These are phyloP conservation scores for Serrognathus titanus DNA, from an alignment of 2,888 invertebrate species.

Conservation along the genomic window DNA sequence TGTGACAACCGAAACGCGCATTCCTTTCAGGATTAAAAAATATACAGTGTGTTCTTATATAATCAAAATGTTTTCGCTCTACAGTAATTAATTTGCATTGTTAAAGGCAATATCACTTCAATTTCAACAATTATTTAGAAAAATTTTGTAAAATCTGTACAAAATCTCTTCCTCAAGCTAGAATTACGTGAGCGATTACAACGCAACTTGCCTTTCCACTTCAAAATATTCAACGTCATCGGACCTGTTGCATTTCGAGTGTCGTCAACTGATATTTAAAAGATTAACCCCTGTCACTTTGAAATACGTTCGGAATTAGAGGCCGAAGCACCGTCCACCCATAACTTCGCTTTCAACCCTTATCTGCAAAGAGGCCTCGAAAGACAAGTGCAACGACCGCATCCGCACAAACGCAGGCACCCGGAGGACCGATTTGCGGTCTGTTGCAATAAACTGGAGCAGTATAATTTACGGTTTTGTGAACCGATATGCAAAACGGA, in stretches of 20 bases:
- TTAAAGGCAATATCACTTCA: too few species aligned
- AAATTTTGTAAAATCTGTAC: too few species aligned
- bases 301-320: neutral
- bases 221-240: neutral
- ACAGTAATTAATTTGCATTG: too few species aligned
- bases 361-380: neutral
- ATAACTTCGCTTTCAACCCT: neutral
- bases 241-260: too few species aligned
- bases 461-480: constrained; percentile 17
- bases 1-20: too few species aligned
- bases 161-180: too few species aligned
- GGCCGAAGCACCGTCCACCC: too few species aligned
- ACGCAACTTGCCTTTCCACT: neutral
- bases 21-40: too few species aligned
- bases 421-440: neutral
- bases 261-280: constrained; percentile 4
- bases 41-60: too few species aligned
- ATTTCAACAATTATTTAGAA: too few species aligned
- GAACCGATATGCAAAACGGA: constrained; percentile 21
- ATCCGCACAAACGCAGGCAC: neutral
- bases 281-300: constrained; percentile 16
- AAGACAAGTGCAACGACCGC: neutral
- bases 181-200: too few species aligned
- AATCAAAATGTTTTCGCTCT: too few species aligned
- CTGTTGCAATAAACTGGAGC: constrained; percentile 11